These are phyloP conservation scores for Falcaria lacertinaria DNA, from an alignment of 2,888 invertebrate genomes.

Conservation along the genomic window DNA sequence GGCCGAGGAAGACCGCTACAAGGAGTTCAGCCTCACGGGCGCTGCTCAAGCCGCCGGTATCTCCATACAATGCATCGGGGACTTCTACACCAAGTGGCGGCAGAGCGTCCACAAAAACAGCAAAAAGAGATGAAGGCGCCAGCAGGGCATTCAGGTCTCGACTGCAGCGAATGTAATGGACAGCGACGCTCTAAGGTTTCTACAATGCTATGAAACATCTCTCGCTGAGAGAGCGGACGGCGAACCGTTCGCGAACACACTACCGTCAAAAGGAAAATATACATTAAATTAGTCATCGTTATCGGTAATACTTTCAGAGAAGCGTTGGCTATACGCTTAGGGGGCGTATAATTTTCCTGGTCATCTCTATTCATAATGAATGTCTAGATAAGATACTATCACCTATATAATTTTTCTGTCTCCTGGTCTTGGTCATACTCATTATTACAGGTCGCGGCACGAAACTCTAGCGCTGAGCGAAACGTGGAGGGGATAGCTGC, in stretches of 20 bases:
- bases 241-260: slow-evolving; percentile 1
- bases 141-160: slow-evolving; percentile 39
- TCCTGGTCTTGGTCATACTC: too few relatives aligned
- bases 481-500: too few relatives aligned
- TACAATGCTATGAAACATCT: slow-evolving; percentile 30
- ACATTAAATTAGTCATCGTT: slow-evolving; percentile 14
- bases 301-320: slow-evolving; percentile 13
- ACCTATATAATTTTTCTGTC: too few relatives aligned
- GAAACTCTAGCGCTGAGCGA: too few relatives aligned
- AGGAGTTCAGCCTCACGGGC: slow-evolving; percentile 86
- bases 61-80: slow-evolving; percentile 88
- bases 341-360: slow-evolving; percentile 12
- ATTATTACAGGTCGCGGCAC: too few relatives aligned
- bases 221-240: slow-evolving; percentile 29
- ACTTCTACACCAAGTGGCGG: slow-evolving; percentile 93
- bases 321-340: slow-evolving; percentile 1
- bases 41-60: slow-evolving; percentile 90
- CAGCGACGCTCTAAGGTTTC: slow-evolving; percentile 32
- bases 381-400: slow-evolving; percentile 14
- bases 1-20: slow-evolving; percentile 71
- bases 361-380: slow-evolving; percentile 16
- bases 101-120: slow-evolving; percentile 78
- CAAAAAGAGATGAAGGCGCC: slow-evolving; percentile 67
- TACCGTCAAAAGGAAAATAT: slow-evolving; percentile 12
- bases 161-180: slow-evolving; percentile 41